These are phyloP conservation scores for Drosophila auraria DNA, from an alignment of 1,140 invertebrate genomes.

Conservation along the genomic window DNA sequence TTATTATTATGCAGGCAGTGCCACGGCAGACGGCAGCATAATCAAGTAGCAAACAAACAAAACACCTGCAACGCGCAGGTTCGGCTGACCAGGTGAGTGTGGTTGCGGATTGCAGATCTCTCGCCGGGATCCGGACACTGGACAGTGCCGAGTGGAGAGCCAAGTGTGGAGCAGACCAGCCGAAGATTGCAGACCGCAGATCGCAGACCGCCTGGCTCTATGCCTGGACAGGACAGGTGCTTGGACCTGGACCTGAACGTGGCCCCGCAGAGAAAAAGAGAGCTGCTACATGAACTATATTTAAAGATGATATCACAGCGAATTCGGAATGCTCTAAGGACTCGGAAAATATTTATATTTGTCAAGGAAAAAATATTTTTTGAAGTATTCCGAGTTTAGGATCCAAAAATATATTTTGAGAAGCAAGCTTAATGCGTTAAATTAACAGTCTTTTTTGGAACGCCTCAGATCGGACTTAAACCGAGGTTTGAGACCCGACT, in stretches of 20 bases:
- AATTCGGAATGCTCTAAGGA: conserved; percentile 22
- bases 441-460: no score
- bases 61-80: conserved; percentile 67
- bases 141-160: not conserved
- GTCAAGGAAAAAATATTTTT: no score
- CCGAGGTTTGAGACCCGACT: not conserved
- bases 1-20: conserved; percentile 78
- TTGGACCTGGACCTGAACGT: conserved; percentile 35
- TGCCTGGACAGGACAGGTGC: conserved; percentile 61
- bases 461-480: not conserved
- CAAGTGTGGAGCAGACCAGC: conserved; percentile 25
- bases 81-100: conserved; percentile 23
- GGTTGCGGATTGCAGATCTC: conserved; percentile 27
- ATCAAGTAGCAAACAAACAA: conserved; percentile 70
- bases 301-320: not conserved
- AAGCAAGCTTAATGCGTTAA: no score
- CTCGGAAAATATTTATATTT: no score
- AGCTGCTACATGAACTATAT: conserved; percentile 15
- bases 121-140: not conserved
- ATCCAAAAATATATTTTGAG: no score
- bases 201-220: conserved; percentile 76
- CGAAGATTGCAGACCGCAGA: conserved; percentile 45
- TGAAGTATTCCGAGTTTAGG: no score
- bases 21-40: conserved; percentile 31
- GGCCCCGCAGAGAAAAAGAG: conserved; percentile 27